Base-by-base conservation (phyloP, 2,797 vertebrate genomes). In the Gallinago stenura region DNA sequence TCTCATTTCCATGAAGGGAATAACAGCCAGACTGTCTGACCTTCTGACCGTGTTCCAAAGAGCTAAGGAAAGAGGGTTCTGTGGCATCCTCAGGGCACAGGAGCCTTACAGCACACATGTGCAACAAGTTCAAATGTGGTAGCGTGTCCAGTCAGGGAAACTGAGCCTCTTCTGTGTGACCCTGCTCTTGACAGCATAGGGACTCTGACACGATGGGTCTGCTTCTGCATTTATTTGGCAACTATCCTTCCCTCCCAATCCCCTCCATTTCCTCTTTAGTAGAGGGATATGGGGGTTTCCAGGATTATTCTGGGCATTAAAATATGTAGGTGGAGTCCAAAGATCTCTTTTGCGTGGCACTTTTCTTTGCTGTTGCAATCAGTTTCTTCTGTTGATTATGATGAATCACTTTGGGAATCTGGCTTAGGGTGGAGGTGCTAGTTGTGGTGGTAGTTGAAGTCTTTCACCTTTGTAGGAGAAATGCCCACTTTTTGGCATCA, bases 71-170 rank as follows among this genome's bases (percentile, higher is more conserved):
- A 15, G 18, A 71, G 15, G 30, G 15, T 46, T 48, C 30, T 41
- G 30, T 15, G 22, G 22, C 50, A 56, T 18, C 48, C 30, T n/a
- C 4, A 4, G 28, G 21, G 13, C 64, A 18, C 33, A 7, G 17
- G 46, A 28, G 24, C 14, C 60, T 33, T 31, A 30, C 18, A 21
- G 39, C 1, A 0, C 21, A 10, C 15, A 12, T 0, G 2, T 41
- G 12, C 30, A 16, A 26, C 22, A 22, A n/a, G 46, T 39, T 79
- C 39, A 22, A 31, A 13, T 13, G 7, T 1, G 18, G 26, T 14
- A 37, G 8, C 4, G 0, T 4, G 33, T 26, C 25, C 61, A 57
- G 22, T 24, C 15, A 13, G 28, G 51, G 64, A 51, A 68, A 12
- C 22, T 8, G n/a, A 53, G 45, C 30, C 30, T 24, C 5, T 24